Base-by-base conservation (phyloP, 2,888 invertebrate genomes). In the Sepioteuthis lessoniana region DNA sequence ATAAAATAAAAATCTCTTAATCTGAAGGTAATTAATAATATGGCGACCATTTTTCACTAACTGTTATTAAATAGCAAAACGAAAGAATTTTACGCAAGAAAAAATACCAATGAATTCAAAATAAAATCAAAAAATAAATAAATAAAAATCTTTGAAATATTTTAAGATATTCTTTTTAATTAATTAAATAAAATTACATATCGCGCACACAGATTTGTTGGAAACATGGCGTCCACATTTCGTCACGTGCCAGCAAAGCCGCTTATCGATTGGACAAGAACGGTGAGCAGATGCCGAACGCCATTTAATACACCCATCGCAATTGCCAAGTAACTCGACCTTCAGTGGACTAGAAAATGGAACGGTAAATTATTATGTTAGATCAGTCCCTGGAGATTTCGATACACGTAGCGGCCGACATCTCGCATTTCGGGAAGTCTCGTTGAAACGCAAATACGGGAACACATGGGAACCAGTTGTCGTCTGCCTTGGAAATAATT, bases 311-410 rank as follows among this genome's bases (percentile, higher is more conserved):
- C 76, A 31, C n/a, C 76, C 76, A n/a, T 76, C n/a, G 76, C 76
- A 76, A 76, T 76, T 76, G 76, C 10, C 76, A n/a, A 76, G 76
- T 76, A 76, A 76, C 76, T n/a, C 76, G 76, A 76, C n/a, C 76
- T 76, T n/a, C 76, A 76, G 76, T 76, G 76, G 76, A 76, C 76
- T 76, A 76, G 76, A 76, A 76, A 76, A 76, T 76, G 76, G 76
- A 76, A 76, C 76, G 76, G 76, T n/a, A 76, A 76, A 76, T 76
- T 76, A 76, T 76, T 76, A n/a, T 76, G 76, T 76, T 76, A n/a
- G 76, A 76, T 76, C 76, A n/a, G 76, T 76, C 76, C 76, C 76
- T 76, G 76, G 76, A 76, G 76, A 76, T 76, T n/a, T 76, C n/a
- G 31, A 31, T n/a, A 76, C 76, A 76, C 76, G 76, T 76, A 76